Conservation (phyloP, 2,113 vertebrate genomes). For the Anoura caudifer region DNA sequence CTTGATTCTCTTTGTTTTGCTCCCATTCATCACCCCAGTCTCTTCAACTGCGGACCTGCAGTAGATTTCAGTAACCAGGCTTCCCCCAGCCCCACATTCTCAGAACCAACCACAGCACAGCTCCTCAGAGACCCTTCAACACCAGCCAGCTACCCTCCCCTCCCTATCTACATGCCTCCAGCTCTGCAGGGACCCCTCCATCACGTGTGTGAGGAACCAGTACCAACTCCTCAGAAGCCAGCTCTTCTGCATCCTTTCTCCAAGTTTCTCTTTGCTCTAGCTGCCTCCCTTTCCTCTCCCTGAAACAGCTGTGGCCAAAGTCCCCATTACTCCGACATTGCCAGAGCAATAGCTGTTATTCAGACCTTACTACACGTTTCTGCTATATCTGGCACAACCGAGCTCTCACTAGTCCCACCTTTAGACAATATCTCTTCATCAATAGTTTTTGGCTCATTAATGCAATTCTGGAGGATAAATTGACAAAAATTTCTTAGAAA, state of each 20-base stretch:
- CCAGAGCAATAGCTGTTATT: neutral
- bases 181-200: neutral
- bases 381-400: neutral
- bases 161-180: neutral
- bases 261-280: neutral
- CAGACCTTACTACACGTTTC: neutral
- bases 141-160: neutral
- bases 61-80: neutral
- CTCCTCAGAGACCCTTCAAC: neutral
- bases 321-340: neutral
- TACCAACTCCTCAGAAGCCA: neutral
- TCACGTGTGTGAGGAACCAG: neutral
- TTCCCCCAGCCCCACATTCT: neutral
- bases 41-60: neutral
- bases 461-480: neutral
- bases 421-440: neutral
- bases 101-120: neutral
- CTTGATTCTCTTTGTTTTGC: neutral
- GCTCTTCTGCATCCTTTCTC: neutral
- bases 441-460: neutral
- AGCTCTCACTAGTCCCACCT: neutral
- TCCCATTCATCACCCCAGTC: neutral
- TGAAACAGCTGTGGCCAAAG: neutral
- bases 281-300: neutral
- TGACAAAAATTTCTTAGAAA: neutral